Conservation (phyloP, 1,140 invertebrate species). For the Laupala kohalensis region DNA sequence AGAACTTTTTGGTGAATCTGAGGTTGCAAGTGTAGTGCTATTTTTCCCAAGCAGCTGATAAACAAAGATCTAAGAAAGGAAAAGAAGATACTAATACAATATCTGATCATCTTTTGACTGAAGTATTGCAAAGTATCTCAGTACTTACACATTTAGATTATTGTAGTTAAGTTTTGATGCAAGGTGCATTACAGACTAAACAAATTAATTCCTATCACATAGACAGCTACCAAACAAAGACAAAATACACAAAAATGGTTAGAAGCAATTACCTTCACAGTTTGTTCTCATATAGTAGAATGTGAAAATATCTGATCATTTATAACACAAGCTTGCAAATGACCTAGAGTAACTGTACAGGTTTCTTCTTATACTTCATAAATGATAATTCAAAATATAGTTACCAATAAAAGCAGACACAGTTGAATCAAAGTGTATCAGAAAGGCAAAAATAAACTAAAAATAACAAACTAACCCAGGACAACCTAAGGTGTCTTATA, state of each 20-base stretch:
- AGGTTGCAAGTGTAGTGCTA: constrained; percentile 86
- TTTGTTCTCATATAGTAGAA: constrained; percentile 89
- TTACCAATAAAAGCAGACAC: constrained; percentile 28
- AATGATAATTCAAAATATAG: constrained; percentile 6
- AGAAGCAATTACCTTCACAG: constrained; percentile 61
- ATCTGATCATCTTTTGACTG: constrained; percentile 90
- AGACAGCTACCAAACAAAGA: background rate
- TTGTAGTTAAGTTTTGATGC: constrained; percentile 95
- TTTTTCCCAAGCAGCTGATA: constrained; percentile 63
- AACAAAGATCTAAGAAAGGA: background rate
- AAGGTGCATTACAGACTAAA: constrained; percentile 77
- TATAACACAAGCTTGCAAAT: constrained; percentile 42
- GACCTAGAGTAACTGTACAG: constrained; percentile 19
- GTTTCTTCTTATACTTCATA: background rate
- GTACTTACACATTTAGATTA: constrained; percentile 91
- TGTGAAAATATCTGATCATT: constrained; percentile 85
- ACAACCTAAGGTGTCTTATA: no score
- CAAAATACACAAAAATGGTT: background rate
- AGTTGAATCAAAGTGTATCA: constrained; percentile 2
- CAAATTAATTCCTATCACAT: constrained; percentile 17
- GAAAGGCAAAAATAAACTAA: constrained; percentile 3
- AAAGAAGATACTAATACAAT: no score
- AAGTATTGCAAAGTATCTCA: constrained; percentile 89
- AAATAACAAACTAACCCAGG: background rate
- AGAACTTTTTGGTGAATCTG: constrained; percentile 88